phyloP scores from a whole-genome alignment of 2,888 invertebrate genomes.

The Elegia similella region DNA sequence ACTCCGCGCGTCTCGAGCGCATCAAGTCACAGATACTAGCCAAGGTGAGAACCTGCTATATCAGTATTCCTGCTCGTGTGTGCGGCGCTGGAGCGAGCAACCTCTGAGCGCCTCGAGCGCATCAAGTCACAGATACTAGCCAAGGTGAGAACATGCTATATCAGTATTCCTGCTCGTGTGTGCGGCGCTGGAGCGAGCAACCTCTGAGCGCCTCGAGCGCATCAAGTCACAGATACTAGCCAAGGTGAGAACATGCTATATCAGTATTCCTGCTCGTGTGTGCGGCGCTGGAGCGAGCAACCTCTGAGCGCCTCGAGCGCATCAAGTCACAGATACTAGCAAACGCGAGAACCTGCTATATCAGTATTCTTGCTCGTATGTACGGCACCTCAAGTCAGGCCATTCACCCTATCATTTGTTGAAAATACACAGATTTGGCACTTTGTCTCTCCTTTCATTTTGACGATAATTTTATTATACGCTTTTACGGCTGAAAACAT shows the following conservation, averaged over 20 bases:
- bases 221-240: slow-evolving; percentile 64
- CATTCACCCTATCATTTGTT: too few species aligned
- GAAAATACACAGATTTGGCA: too few species aligned
- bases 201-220: slow-evolving; percentile 55
- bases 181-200: slow-evolving; percentile 75
- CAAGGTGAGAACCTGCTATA: slow-evolving; percentile 40
- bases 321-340: slow-evolving; percentile 64
- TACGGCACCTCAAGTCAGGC: too few species aligned
- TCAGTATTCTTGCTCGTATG: slow-evolving; percentile 63
- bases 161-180: slow-evolving; percentile 63
- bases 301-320: slow-evolving; percentile 55
- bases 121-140: slow-evolving; percentile 64
- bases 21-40: slow-evolving; percentile 64
- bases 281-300: slow-evolving; percentile 75
- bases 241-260: slow-evolving; percentile 40
- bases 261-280: slow-evolving; percentile 63
- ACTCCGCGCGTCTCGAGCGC: slow-evolving; percentile 53
- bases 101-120: slow-evolving; percentile 55
- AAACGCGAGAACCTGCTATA: slow-evolving; percentile 40
- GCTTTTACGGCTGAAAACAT: too few species aligned
- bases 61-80: slow-evolving; percentile 63
- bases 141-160: slow-evolving; percentile 40
- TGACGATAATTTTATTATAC: too few species aligned
- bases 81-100: slow-evolving; percentile 75
- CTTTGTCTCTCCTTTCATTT: too few species aligned